phyloP scores from a whole-genome alignment of 1,140 invertebrate species.

The Papilio xuthus region DNA sequence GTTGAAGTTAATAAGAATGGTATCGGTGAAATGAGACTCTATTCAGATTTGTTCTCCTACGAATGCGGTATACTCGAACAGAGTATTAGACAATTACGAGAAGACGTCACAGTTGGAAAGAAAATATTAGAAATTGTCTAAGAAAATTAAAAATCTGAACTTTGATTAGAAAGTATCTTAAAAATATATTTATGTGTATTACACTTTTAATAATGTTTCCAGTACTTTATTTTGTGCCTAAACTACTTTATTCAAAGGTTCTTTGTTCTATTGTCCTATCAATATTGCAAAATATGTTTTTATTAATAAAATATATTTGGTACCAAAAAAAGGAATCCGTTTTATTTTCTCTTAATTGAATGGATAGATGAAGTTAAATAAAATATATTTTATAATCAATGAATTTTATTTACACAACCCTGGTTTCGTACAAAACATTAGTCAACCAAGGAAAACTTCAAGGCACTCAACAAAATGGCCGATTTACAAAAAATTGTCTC shows the following conservation, averaged over 20 bases:
- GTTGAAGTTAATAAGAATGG: conserved; percentile 53
- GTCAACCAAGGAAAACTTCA: conserved; percentile 55
- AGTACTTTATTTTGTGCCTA: neutral
- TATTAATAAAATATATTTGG: neutral
- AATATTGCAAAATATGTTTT: neutral
- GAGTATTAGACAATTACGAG: conserved; percentile 56
- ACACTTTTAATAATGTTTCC: no score
- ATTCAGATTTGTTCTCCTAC: conserved; percentile 50
- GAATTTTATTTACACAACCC: conserved; percentile 69
- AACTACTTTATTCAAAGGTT: neutral
- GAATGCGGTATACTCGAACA: conserved; percentile 60
- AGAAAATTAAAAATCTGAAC: neutral
- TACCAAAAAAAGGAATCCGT: no score
- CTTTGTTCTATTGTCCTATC: neutral
- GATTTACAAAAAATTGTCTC: conserved; percentile 4
- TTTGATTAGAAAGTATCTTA: neutral
- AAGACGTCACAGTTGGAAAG: conserved; percentile 58
- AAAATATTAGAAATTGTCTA: conserved; percentile 57
- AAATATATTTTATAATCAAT: conserved; percentile 51
- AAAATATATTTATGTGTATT: conserved; percentile 1
- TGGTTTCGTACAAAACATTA: conserved; percentile 55
- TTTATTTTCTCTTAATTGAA: neutral
- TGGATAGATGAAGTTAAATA: neutral
- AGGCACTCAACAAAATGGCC: conserved; percentile 13
- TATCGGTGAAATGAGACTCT: conserved; percentile 57